A percentile compares a stretch with the other conserved stretches of the same genome.
phyloP scores from a whole-genome alignment of 2,797 vertebrate species.

The Tragelaphus oryx region DNA sequence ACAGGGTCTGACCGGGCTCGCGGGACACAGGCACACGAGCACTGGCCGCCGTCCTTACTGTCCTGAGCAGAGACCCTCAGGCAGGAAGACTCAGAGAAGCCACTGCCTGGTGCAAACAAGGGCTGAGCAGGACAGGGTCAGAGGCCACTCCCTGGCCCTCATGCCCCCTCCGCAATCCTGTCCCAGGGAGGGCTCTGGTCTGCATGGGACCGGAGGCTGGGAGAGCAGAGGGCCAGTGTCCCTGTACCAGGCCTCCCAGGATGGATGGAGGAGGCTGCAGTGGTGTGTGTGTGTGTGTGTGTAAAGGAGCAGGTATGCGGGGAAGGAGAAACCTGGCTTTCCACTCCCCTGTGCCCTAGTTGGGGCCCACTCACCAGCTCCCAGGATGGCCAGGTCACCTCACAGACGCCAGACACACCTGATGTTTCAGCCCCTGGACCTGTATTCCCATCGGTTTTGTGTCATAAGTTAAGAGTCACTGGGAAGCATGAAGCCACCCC shows the following conservation, averaged over 20 bases:
- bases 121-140: background rate
- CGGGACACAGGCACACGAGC: background rate
- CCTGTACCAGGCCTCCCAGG: background rate
- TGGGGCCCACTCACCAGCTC: background rate
- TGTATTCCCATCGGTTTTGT: background rate
- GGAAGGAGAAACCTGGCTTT: background rate
- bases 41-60: rapidly evolving
- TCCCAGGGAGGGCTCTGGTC: background rate
- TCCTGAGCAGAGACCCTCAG: background rate
- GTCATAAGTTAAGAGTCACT: background rate
- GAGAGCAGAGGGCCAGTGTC: background rate
- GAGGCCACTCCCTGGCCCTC: background rate
- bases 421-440: background rate
- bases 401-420: background rate
- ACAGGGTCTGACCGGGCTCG: background rate
- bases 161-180: background rate
- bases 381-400: background rate
- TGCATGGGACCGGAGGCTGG: background rate
- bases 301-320: background rate
- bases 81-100: background rate
- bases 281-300: background rate
- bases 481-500: too few species aligned
- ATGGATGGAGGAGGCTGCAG: background rate
- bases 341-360: rapidly evolving
- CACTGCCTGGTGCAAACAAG: background rate